phyloP scores from a whole-genome alignment of 2,113 vertebrate species.

The Platysteira castanea region DNA sequence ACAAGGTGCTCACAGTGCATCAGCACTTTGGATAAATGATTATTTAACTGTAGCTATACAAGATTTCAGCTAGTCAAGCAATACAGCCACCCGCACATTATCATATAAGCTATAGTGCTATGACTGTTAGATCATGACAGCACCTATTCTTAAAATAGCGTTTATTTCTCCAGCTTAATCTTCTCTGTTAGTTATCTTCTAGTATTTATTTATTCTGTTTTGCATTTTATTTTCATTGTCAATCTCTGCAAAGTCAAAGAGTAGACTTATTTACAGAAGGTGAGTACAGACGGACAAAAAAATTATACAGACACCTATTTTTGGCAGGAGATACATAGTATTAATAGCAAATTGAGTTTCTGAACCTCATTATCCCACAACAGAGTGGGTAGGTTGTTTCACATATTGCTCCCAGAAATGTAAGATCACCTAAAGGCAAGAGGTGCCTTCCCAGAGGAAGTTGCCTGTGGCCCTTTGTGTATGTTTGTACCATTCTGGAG shows the following conservation, averaged over 20 bases:
- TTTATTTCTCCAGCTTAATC: background rate
- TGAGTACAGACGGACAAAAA: background rate
- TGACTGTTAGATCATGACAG: background rate
- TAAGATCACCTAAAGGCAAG: background rate
- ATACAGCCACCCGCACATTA: background rate
- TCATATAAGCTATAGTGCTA: background rate
- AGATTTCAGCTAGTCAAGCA: background rate
- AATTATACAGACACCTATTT: background rate
- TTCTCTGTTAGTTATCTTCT: background rate
- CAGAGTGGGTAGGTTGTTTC: background rate
- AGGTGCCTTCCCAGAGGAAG: background rate
- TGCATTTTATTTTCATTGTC: background rate
- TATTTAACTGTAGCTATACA: background rate
- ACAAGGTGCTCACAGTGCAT: background rate
- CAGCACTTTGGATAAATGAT: background rate
- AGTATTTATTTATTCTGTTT: background rate
- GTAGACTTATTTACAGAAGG: background rate
- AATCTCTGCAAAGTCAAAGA: background rate
- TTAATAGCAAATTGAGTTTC: background rate
- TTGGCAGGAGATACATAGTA: background rate
- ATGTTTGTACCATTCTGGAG: background rate
- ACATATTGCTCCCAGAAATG: background rate
- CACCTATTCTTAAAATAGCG: background rate
- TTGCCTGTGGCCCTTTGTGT: fast-evolving
- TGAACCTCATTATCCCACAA: background rate